Conservation (phyloP, 2,888 invertebrate species). For the Hartigia nigra region DNA sequence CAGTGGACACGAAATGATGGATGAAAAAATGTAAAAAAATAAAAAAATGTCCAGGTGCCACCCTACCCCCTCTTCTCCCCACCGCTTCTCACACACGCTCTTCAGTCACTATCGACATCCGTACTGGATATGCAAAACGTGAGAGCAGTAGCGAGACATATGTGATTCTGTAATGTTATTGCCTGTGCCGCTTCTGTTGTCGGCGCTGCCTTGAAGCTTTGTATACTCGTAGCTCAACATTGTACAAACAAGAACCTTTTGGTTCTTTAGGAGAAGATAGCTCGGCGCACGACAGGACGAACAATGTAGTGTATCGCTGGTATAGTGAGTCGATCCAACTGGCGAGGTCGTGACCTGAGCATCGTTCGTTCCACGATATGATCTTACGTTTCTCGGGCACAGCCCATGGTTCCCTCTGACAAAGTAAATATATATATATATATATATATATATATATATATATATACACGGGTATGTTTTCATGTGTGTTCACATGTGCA, state of each 20-base stretch:
- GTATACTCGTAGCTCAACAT: neutral
- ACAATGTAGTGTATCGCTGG: neutral
- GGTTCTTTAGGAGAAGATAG: neutral
- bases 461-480: too few relatives aligned
- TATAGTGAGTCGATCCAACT: constrained; percentile 22
- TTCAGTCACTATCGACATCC: neutral
- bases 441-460: too few relatives aligned
- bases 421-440: neutral
- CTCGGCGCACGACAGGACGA: neutral
- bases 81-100: too few relatives aligned
- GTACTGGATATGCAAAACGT: neutral
- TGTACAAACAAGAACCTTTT: neutral
- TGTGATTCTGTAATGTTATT: neutral
- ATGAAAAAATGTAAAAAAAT: neutral
- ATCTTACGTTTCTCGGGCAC: constrained; percentile 17
- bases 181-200: neutral
- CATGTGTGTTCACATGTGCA: neutral
- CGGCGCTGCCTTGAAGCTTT: neutral
- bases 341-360: constrained; percentile 34
- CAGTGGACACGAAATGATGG: neutral
- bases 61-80: neutral
- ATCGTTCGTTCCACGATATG: constrained; percentile 33
- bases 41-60: neutral
- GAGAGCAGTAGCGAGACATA: neutral
- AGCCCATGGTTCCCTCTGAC: constrained; percentile 19